Evolutionary conservation across 2,113 vertebrate genomes (phyloP), one percentile per base, ranked within the genome.

Genomic region (Cervus canadensis): DNA sequence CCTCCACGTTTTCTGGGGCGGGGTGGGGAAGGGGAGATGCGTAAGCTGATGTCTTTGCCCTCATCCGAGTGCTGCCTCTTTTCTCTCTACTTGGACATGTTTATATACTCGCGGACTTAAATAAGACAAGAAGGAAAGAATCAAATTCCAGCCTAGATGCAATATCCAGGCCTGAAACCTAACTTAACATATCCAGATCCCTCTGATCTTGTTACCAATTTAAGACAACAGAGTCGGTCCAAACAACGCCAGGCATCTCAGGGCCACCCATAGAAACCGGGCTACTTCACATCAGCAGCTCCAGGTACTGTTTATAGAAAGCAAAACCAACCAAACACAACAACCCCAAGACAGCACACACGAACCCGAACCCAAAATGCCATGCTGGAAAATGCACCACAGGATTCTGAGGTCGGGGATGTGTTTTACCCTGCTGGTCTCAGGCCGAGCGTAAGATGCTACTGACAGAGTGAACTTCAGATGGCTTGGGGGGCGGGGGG

Each of bases 161-260:
- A 96, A 95, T 94, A 94, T 94, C 60, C 87, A 96, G 98, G 98
- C 33, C 33, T 93, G 95, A 96, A 94, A 45, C 95, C 57, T 98
- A 97, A 98, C 56, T 76, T 97, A 98, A 97, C 19, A 12, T 71
- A 71, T 81, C 76, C 96, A 93, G 95, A 89, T 96, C 97, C 76
- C 97, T 95, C 90, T 95, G 96, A 96, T 98, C 64, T 95, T 97
- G 7, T 91, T 94, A 98, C 62, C n/a, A 97, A 96, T 96, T 33
- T 71, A 92, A 93, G 56, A 79, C 25, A 96, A 98, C 93, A 97
- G 54, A 89, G 30, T 45, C 82, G 62, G 48, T 94, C 74, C 96
- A 96, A 97, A 93, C 92, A 87, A 67, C 67, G 40, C 95, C 88
- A 96, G 97, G 76, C 19, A 56, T 97, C 95, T 97, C 87, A 96